Base-by-base conservation (phyloP, 2,888 invertebrate species). In the Trimorus sp. region DNA sequence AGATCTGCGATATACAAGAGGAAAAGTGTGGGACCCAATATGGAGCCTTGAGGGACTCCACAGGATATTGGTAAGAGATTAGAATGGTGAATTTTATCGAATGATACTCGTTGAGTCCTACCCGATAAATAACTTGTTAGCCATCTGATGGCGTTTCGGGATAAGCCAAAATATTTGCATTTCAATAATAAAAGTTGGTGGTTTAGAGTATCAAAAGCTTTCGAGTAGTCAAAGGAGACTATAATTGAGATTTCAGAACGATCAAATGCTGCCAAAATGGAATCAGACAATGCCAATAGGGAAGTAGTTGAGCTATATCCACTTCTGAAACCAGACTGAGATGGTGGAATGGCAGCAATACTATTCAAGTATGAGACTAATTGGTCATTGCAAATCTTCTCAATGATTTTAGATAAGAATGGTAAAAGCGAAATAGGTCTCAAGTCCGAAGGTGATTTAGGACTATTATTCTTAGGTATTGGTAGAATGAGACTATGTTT, bases 91-190 rank as follows among this genome's bases (percentile, higher is more conserved):
- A n/a, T 11, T 8, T 14, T 16, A 15, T 42, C 14, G 1, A 60
- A 14, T 7, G 16, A 1, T n/a, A 60, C 60, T 42, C 14, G 40
- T 11, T 60, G 60, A 1, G 60, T 42, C 42, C 60, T 14, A 15
- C 8, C 15, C 1, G 45, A 45, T 11, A 60, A 14, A 26, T 60
- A 60, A 14, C 49, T 49, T 8, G 9, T 48, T 6, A 63, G 36
- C 62, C 62, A 63, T 14, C 48, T 63, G 7, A 63, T 7, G 16
- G 36, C 45, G 15, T 12, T 8, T 5, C 49, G 4, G 7, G 48
- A 63, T 12, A 63, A 42, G 4, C 65, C 65, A 15, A 51, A 65
- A 38, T 65, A 65, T 15, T 15, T 8, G 14, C 49, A 65, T n/a
- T 65, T 65, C 0, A 1, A 1, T 14, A 65, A 6, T n/a, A 65